Evolutionary conservation across 1,140 invertebrate genomes (phyloP).

Genomic region (Drosophila albomicans): DNA sequence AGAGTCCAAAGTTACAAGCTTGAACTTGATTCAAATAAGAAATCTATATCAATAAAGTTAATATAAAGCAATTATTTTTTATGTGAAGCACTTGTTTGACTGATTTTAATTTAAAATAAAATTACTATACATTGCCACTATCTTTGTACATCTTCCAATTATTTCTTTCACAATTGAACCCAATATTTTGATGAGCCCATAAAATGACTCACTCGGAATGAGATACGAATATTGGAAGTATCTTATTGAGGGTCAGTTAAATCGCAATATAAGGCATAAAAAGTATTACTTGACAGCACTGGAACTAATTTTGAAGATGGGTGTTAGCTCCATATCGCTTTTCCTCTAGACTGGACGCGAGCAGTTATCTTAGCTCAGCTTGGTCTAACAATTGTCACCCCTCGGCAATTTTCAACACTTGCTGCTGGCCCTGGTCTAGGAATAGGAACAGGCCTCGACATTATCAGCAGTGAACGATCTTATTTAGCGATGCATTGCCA

Average conservation of each 20-base stretch:
- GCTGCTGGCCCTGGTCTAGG: conserved; percentile 22
- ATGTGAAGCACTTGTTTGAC: no score
- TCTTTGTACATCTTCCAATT: not conserved
- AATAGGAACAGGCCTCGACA: not conserved
- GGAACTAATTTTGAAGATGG: conserved; percentile 62
- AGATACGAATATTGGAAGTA: not conserved
- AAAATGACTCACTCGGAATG: not conserved
- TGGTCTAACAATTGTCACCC: conserved; percentile 52
- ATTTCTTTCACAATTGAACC: not conserved
- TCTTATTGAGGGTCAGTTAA: conserved; percentile 2
- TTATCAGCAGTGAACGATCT: conserved; percentile 66
- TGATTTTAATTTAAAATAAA: no score
- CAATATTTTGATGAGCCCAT: not conserved
- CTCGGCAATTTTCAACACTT: conserved; percentile 70
- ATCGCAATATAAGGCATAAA: conserved; percentile 28
- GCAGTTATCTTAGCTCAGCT: not conserved
- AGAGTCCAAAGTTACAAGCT: no score
- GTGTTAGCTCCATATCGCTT: conserved; percentile 1
- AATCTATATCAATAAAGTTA: no score
- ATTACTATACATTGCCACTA: no score
- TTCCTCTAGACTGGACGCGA: conserved; percentile 1
- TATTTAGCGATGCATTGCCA: conserved; percentile 68
- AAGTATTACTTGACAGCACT: conserved; percentile 31
- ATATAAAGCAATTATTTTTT: no score
- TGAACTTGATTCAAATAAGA: no score